A percentile compares a stretch with the other conserved stretches of the same genome.
phyloP scores from a whole-genome alignment of 2,113 vertebrate species.

The Mus spicilegus region DNA sequence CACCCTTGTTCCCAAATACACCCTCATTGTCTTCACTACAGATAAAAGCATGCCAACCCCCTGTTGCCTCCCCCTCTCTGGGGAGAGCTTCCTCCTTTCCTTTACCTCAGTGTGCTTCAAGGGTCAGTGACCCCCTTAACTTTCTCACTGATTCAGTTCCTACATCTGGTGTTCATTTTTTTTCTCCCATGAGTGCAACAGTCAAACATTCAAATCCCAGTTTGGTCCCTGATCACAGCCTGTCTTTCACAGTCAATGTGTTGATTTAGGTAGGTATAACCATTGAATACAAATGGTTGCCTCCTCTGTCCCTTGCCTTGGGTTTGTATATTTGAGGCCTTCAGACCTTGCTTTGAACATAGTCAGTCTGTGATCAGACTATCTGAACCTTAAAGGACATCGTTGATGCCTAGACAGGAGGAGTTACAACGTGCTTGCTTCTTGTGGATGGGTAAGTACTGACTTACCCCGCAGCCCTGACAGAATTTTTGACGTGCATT shows the following conservation, averaged over 20 bases:
- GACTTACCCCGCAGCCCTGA: background rate
- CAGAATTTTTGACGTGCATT: background rate
- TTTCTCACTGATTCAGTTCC: conserved; percentile 51
- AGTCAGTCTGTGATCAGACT: background rate
- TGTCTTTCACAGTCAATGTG: background rate
- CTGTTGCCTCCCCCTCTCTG: background rate
- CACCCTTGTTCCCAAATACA: conserved; percentile 9
- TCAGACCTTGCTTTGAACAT: background rate
- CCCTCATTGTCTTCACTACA: conserved; percentile 39
- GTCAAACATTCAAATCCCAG: conserved; percentile 36
- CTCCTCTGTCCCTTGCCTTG: background rate
- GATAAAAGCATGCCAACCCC: background rate
- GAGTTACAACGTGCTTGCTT: background rate
- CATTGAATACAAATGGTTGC: conserved; percentile 4
- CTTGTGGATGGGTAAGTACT: background rate
- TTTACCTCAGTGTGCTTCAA: conserved; percentile 41
- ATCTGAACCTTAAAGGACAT: background rate
- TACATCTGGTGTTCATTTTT: conserved; percentile 26
- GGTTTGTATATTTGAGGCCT: background rate
- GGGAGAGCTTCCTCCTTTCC: background rate
- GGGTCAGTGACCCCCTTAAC: conserved; percentile 33
- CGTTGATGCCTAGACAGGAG: background rate
- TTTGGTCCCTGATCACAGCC: background rate
- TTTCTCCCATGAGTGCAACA: background rate
- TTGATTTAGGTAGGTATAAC: conserved; percentile 13